Conservation (phyloP, 23 tunicate species). For the Botrylloides violaceus region DNA sequence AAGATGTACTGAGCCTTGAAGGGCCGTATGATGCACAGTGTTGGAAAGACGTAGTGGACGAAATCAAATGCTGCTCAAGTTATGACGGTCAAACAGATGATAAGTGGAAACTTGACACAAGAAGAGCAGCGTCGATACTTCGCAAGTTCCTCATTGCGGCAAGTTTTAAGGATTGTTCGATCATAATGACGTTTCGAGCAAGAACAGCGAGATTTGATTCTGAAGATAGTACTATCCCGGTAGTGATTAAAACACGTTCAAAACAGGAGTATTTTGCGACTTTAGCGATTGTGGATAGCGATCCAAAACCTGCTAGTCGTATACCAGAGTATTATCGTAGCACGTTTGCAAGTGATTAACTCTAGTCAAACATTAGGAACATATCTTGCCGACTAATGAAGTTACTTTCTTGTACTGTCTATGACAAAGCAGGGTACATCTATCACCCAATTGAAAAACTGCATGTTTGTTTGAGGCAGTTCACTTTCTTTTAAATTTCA, state of each 20-base stretch:
- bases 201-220: neutral
- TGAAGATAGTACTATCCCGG: neutral
- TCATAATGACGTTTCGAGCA: slow-evolving; percentile 56
- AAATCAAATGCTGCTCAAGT: neutral
- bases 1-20: neutral
- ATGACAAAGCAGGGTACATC: no score
- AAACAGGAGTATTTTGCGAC: slow-evolving; percentile 27
- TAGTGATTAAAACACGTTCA: neutral
- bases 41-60: slow-evolving; percentile 6
- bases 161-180: slow-evolving; percentile 71
- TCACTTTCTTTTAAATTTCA: no score
- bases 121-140: slow-evolving; percentile 15
- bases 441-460: no score
- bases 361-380: no score
- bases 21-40: slow-evolving; percentile 17
- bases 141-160: slow-evolving; percentile 54
- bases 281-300: slow-evolving; percentile 69
- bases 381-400: no score
- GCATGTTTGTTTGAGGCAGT: no score
- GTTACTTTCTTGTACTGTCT: no score
- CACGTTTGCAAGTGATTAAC: neutral
- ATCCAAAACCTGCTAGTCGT: slow-evolving; percentile 48
- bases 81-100: neutral
- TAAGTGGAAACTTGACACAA: slow-evolving; percentile 2
- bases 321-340: slow-evolving; percentile 39